phyloP scores from a whole-genome alignment of 2,888 invertebrate genomes.

The Acanthosoma haemorrhoidale region DNA sequence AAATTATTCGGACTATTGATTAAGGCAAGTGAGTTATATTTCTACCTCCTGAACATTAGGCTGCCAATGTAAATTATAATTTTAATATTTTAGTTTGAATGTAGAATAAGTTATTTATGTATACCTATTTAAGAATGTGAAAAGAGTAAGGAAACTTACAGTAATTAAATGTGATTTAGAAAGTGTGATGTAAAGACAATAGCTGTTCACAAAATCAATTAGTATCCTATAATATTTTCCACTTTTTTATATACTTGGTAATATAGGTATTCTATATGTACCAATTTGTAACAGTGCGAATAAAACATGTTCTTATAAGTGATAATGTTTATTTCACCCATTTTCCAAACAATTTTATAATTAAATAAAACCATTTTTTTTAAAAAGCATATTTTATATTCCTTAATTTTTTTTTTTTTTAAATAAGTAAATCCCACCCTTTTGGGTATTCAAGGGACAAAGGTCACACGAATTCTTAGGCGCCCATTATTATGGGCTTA shows the following conservation, averaged over 20 bases:
- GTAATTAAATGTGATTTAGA: constrained; percentile 30
- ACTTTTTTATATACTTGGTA: constrained; percentile 29
- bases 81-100: constrained; percentile 28
- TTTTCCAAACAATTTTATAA: not conserved
- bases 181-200: constrained; percentile 30
- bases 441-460: no score
- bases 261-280: constrained; percentile 23
- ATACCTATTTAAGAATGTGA: constrained; percentile 38
- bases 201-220: constrained; percentile 13
- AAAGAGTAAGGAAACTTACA: constrained; percentile 14
- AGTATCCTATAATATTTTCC: constrained; percentile 22
- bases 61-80: constrained; percentile 32
- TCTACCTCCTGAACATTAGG: constrained; percentile 41
- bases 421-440: no score
- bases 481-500: no score
- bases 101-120: constrained; percentile 38
- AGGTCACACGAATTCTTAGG: no score
- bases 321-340: not conserved
- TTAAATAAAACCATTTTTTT: no score
- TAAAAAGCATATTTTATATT: no score
- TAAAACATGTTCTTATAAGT: constrained; percentile 25
- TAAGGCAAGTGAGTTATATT: constrained; percentile 31
- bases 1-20: constrained; percentile 20
- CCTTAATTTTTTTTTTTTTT: no score
- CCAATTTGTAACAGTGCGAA: constrained; percentile 23